These are phyloP conservation scores for Spinus pinus DNA, from an alignment of 2,797 vertebrate species.

Conservation along the genomic window DNA sequence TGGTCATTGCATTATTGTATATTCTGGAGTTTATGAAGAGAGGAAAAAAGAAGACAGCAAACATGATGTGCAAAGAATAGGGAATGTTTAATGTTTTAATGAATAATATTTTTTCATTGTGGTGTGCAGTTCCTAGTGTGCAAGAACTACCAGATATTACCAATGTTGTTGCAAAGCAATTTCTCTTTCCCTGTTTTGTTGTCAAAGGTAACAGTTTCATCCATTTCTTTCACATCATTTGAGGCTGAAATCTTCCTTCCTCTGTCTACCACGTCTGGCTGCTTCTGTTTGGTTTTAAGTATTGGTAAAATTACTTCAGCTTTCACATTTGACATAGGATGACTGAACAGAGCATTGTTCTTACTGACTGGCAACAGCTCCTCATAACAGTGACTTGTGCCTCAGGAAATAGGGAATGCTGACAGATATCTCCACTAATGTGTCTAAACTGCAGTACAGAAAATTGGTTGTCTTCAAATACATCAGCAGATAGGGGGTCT, in stretches of 20 bases:
- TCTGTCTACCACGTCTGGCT: background rate
- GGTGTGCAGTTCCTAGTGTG: background rate
- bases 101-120: background rate
- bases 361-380: background rate
- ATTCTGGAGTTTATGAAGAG: background rate
- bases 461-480: background rate
- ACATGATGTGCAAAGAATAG: background rate
- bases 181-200: background rate
- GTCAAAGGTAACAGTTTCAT: background rate
- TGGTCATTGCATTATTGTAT: background rate
- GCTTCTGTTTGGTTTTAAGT: background rate
- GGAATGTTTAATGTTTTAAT: background rate
- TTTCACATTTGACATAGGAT: background rate
- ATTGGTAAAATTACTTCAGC: background rate
- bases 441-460: background rate
- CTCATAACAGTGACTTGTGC: background rate
- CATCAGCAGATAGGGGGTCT: background rate
- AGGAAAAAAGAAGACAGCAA: background rate
- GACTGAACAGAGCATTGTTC: background rate
- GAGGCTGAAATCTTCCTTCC: background rate
- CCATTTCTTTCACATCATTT: background rate
- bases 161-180: background rate
- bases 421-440: background rate
- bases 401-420: background rate
- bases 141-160: background rate